These are phyloP conservation scores for Amphipyra tragopoginis DNA, from an alignment of 2,888 invertebrate genomes.

Conservation along the genomic window DNA sequence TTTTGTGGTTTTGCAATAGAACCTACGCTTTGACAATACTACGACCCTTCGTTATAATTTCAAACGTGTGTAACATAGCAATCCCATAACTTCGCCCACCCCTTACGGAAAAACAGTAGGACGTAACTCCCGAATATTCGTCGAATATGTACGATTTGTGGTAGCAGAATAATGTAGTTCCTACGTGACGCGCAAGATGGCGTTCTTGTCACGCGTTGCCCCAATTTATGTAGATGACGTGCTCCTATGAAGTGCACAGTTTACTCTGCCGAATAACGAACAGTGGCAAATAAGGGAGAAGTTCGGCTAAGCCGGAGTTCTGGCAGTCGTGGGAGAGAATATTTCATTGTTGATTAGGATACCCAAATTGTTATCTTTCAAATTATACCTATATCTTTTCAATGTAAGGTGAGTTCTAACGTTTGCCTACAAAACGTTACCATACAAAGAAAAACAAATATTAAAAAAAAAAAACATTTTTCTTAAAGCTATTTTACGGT, in stretches of 20 bases:
- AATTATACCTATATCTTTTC: too few species aligned
- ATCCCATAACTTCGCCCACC: slow-evolving; percentile 30
- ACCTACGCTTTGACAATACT: slow-evolving; percentile 4
- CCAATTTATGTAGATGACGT: slow-evolving; percentile 72
- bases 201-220: slow-evolving; percentile 53
- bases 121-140: slow-evolving; percentile 43
- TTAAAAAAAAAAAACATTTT: too few species aligned
- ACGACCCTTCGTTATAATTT: slow-evolving; percentile 14
- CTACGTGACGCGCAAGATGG: slow-evolving; percentile 56
- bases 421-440: too few species aligned
- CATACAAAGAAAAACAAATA: too few species aligned
- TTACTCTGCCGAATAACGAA: slow-evolving; percentile 38
- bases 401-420: too few species aligned
- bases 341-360: neutral
- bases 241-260: slow-evolving; percentile 53
- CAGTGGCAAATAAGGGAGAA: slow-evolving; percentile 17
- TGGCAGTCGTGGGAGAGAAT: neutral
- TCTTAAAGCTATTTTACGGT: too few species aligned
- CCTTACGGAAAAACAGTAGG: slow-evolving; percentile 41
- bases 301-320: slow-evolving; percentile 6
- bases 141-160: slow-evolving; percentile 59
- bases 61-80: slow-evolving; percentile 27
- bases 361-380: too few species aligned
- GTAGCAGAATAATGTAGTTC: slow-evolving; percentile 57
- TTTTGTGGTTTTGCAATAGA: too few species aligned